Evolutionary conservation across 1,140 invertebrate genomes (phyloP).

Genomic region (Kradibia gibbosae): DNA sequence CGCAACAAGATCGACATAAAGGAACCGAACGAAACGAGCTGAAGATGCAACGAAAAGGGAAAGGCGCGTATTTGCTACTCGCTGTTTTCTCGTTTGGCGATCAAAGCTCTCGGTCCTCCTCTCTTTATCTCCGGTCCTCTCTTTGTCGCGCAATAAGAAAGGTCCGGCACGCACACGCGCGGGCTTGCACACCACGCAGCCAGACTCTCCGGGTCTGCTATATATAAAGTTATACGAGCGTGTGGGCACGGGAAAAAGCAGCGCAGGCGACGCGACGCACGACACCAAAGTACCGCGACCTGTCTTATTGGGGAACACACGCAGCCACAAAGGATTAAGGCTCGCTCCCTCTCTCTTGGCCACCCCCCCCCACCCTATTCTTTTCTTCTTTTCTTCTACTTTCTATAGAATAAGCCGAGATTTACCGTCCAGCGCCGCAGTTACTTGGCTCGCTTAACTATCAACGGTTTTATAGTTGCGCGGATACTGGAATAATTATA

Average conservation of each 20-base stretch:
- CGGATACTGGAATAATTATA: neutral
- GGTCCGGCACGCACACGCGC: neutral
- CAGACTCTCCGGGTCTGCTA: slow-evolving; percentile 52
- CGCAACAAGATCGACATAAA: slow-evolving; percentile 39
- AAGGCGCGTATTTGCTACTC: slow-evolving; percentile 12
- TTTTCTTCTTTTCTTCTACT: slow-evolving; percentile 14
- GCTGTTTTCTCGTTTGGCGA: slow-evolving; percentile 8
- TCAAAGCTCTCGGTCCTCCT: slow-evolving; percentile 7
- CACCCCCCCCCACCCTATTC: neutral
- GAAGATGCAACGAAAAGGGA: slow-evolving; percentile 20
- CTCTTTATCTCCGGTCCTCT: neutral
- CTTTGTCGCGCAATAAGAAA: slow-evolving; percentile 29
- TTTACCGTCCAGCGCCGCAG: neutral
- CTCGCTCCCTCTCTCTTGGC: neutral
- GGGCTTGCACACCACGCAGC: neutral
- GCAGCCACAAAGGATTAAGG: slow-evolving; percentile 30
- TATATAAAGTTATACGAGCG: slow-evolving; percentile 63
- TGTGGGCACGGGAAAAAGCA: slow-evolving; percentile 40
- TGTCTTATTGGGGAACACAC: slow-evolving; percentile 14
- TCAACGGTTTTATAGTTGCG: slow-evolving; percentile 9
- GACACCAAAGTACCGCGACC: slow-evolving; percentile 49
- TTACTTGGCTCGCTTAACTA: neutral
- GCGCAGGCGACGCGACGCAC: slow-evolving; percentile 30
- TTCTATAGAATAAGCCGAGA: slow-evolving; percentile 5
- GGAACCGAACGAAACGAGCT: slow-evolving; percentile 40